Evolutionary conservation across 2,113 vertebrate genomes (phyloP).

Genomic region (Lonchura striata): DNA sequence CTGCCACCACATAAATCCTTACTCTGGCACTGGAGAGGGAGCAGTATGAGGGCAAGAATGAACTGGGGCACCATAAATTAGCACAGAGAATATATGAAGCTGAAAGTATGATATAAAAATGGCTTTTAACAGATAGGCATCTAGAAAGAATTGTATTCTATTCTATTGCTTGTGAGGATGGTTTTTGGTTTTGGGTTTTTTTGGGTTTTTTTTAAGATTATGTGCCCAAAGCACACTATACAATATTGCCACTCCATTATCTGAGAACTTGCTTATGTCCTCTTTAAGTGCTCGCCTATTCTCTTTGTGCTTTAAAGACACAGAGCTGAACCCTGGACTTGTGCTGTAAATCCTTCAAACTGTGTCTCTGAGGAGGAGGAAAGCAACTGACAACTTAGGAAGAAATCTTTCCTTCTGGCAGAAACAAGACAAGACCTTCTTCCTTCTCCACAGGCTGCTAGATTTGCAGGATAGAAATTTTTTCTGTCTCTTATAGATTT

Average conservation of each 20-base stretch:
- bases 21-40: not conserved
- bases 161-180: not conserved
- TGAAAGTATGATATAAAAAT: not conserved
- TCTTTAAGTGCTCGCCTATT: not conserved
- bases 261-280: not conserved
- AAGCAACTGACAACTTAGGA: not conserved
- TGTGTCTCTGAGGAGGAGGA: not conserved
- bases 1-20: slow-evolving; percentile 34
- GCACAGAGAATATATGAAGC: not conserved
- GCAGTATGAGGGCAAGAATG: not conserved
- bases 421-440: not conserved
- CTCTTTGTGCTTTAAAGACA: not conserved
- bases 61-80: not conserved
- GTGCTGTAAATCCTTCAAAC: not conserved
- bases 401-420: not conserved
- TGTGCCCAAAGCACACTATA: not conserved
- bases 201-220: not conserved
- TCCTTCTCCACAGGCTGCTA: not conserved
- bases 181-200: not conserved
- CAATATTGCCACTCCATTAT: not conserved
- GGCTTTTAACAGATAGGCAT: not conserved
- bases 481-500: not conserved
- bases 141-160: not conserved
- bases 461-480: not conserved
- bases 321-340: not conserved